Evolutionary conservation across 1,140 invertebrate species (phyloP).

Genomic region (Diabrotica undecimpunctata): DNA sequence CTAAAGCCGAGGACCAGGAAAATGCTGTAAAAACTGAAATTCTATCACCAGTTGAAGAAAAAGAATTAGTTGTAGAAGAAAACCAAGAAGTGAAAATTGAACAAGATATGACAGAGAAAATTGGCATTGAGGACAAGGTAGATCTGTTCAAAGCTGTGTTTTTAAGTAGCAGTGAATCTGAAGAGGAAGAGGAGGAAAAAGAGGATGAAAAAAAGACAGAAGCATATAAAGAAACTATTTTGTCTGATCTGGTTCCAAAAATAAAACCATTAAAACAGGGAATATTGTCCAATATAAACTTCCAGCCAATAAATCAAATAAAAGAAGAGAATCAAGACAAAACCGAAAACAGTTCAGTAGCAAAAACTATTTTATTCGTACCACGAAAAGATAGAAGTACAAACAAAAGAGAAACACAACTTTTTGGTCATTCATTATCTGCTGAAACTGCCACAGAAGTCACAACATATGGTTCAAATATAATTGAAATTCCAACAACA

Average conservation of each 20-base stretch:
- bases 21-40: slow-evolving; percentile 6
- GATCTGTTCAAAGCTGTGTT: slow-evolving; percentile 46
- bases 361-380: neutral
- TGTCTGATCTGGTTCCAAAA: slow-evolving; percentile 42
- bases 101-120: slow-evolving; percentile 41
- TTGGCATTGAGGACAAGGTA: slow-evolving; percentile 41
- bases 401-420: too few species aligned
- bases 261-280: slow-evolving; percentile 44
- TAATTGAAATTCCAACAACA: neutral
- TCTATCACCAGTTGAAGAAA: neutral
- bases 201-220: slow-evolving; percentile 27
- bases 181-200: slow-evolving; percentile 34
- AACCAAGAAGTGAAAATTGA: slow-evolving; percentile 11
- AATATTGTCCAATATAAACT: slow-evolving; percentile 42
- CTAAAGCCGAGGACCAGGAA: slow-evolving; percentile 12
- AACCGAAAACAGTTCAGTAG: neutral
- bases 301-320: slow-evolving; percentile 26
- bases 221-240: slow-evolving; percentile 33
- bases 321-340: slow-evolving; percentile 17
- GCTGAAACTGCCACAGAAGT: neutral
- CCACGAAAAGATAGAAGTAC: slow-evolving; percentile 6
- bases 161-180: slow-evolving; percentile 43
- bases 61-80: slow-evolving; percentile 15
- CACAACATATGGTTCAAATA: neutral
- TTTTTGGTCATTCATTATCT: too few species aligned